Evolutionary conservation across 1,140 invertebrate species (phyloP), one percentile per base, ranked within the genome.

Genomic region (Apis dorsata): DNA sequence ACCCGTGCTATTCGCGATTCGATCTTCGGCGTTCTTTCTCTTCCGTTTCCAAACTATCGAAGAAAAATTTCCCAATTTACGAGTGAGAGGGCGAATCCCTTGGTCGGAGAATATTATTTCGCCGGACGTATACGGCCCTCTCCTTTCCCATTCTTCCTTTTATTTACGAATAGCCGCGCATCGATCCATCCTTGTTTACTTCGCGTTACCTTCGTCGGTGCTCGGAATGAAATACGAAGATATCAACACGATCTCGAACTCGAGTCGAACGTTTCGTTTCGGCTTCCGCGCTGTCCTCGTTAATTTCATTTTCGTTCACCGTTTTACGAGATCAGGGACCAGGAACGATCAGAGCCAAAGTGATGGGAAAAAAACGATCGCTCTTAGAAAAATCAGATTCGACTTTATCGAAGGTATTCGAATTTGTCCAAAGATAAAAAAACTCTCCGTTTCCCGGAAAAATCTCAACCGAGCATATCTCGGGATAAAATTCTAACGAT

Each of bases 171-270:
- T 62, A 77, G 60, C 44, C 28, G 34, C 10, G 44, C 66, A 60
- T 82, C 79, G 79, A 81, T 76, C 63, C 28, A 34, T 17, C 34
- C 34, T n/a, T 75, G 53, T 60, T 77, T 75, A 75, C 13, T 21
- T 34, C 21, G 60, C 28, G 34, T 28, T 74, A 17, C 59, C 11
- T 21, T 49, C 21, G 34, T 62, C 21, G 19, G 19, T 44, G 34
- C 55, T 74, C 57, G 49, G 0, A 44, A 60, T 5, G 49, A 76
- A 68, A 69, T 49, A 68, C 69, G 44, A 77, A 77, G 60, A 69
- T 80, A 69, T 17, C 24, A 4, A 13, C 13, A 17, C 44, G 15
- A 60, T 10, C 59, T n/a, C 19, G 55, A 44, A 76, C 69, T 34
- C n/a, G 63, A 73, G 51, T 13, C 15, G 15, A 59, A 34, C 51